Base-by-base conservation (phyloP, 2,888 invertebrate species). In the Anodontia alba region DNA sequence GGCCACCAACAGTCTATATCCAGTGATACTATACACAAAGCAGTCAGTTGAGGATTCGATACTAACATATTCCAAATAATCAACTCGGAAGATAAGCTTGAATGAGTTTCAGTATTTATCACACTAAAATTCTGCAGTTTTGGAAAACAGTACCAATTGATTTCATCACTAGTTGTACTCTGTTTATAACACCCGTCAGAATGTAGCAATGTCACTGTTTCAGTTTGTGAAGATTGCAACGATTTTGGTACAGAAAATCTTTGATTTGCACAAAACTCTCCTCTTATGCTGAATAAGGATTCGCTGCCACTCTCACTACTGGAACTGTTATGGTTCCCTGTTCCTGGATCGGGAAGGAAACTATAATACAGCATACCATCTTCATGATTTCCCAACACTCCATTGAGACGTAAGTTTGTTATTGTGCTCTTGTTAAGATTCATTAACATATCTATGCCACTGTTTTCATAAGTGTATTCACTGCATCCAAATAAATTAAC, bases 21-120 rank as follows among this genome's bases (percentile, higher is more conserved):
- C 31, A 33, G 5, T 33, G 62, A 31, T 33, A 62, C 62, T 17
- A 62, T 33, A 33, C 33, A 62, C 31, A 62, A 26, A 33, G 62
- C 2, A 62, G 62, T 62, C 2, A 62, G 62, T 17, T 62, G 62
- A 33, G 31, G 62, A 33, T 62, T 62, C 12, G 62, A 62, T 62
- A 29, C 62, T 20, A 62, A 33, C 8, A 62, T 33, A 17, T 62
- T 62, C 62, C 62, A 62, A 17, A 33, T 62, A 20, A 62, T 62
- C 33, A 62, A 33, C 7, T 62, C 62, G 10, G 62, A 62, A 12
- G 62, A 20, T 1, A 62, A 10, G n/a, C 20, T 33, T 17, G 31
- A 33, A 7, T 17, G 10, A 10, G 31, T 20, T 33, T 62, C 62
- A 12, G 62, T 33, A 33, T 33, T 62, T 31, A 62, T 62, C 1